Percentiles rank a stretch among this genome's conserved stretches.
These are phyloP conservation scores for Ageneiosus marmoratus DNA, from an alignment of 2,113 vertebrate genomes.

Conservation along the genomic window DNA sequence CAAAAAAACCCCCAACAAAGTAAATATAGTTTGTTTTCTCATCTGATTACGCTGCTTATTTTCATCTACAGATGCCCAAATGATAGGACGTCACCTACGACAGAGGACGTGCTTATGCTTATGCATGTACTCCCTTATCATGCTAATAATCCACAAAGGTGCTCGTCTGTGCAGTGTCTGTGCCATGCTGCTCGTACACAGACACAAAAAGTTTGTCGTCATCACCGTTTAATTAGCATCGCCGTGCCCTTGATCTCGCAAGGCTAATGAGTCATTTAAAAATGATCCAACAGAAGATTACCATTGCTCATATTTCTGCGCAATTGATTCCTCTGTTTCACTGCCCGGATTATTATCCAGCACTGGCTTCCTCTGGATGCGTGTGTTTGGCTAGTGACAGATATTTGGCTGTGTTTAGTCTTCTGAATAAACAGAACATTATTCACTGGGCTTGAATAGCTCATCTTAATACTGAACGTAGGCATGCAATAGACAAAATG, in stretches of 20 bases:
- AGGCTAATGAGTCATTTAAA: slow-evolving; percentile 44
- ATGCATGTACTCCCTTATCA: not conserved
- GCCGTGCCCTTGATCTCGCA: slow-evolving; percentile 33
- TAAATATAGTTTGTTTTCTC: not conserved
- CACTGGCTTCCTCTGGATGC: slow-evolving; percentile 7
- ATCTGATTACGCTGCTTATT: not conserved
- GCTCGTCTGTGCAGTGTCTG: slow-evolving; percentile 13
- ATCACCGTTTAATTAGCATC: slow-evolving; percentile 42
- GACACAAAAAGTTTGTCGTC: slow-evolving; percentile 37
- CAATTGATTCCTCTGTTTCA: slow-evolving; percentile 33
- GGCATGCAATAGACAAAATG: no score
- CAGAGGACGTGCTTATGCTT: not conserved
- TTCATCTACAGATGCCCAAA: slow-evolving; percentile 1
- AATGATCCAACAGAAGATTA: slow-evolving; percentile 36
- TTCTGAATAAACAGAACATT: slow-evolving; percentile 20
- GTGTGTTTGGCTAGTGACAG: slow-evolving; percentile 10
- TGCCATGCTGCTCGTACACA: slow-evolving; percentile 1
- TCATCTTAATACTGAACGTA: no score
- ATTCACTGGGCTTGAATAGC: slow-evolving; percentile 6
- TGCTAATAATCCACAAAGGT: slow-evolving; percentile 30
- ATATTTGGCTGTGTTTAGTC: slow-evolving; percentile 30
- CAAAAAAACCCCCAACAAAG: not conserved
- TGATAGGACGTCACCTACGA: not conserved
- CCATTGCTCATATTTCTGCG: slow-evolving; percentile 42
- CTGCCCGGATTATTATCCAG: slow-evolving; percentile 7